Percentiles rank a stretch among this genome's conserved stretches.
Evolutionary conservation across 2,888 invertebrate genomes (phyloP).

Genomic region (Mythimna lalbum): DNA sequence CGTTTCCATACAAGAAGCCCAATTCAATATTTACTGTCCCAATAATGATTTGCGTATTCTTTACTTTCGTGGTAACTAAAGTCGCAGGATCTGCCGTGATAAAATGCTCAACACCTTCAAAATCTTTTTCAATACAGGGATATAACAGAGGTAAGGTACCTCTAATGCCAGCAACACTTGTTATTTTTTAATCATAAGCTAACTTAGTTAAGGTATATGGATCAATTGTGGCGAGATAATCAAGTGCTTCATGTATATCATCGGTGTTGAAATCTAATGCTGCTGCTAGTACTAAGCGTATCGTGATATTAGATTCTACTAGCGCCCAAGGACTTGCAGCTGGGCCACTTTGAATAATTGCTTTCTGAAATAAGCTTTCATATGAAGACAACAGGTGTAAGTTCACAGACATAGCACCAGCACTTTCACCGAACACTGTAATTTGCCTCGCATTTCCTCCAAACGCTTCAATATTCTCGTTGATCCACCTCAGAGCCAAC

Average conservation of each 20-base stretch:
- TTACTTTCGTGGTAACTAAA: conserved; percentile 23
- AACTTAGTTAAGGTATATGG: conserved; percentile 5
- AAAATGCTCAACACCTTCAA: conserved; percentile 45
- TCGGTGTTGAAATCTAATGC: conserved; percentile 26
- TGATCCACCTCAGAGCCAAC: conserved; percentile 70
- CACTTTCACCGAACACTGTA: conserved; percentile 69
- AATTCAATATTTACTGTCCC: conserved; percentile 39
- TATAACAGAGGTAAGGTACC: conserved; percentile 7
- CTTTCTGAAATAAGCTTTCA: conserved; percentile 45
- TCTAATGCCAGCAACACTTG: background rate
- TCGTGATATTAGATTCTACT: conserved; percentile 6
- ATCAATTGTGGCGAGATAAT: conserved; percentile 33
- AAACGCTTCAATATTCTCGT: conserved; percentile 70
- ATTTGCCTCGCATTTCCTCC: conserved; percentile 65
- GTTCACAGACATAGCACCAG: conserved; percentile 64
- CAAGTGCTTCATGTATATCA: conserved; percentile 28
- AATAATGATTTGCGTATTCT: conserved; percentile 31
- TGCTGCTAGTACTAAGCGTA: conserved; percentile 35
- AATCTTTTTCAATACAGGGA: conserved; percentile 39
- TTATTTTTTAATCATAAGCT: conserved; percentile 23
- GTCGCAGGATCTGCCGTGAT: conserved; percentile 38
- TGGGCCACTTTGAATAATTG: conserved; percentile 52
- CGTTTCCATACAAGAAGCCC: conserved; percentile 1
- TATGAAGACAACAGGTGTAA: conserved; percentile 35
- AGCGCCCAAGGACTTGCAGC: conserved; percentile 38